Percentiles rank a stretch among this genome's conserved stretches.
phyloP scores from a whole-genome alignment of 2,797 vertebrate species.

The Siniperca undulata region DNA sequence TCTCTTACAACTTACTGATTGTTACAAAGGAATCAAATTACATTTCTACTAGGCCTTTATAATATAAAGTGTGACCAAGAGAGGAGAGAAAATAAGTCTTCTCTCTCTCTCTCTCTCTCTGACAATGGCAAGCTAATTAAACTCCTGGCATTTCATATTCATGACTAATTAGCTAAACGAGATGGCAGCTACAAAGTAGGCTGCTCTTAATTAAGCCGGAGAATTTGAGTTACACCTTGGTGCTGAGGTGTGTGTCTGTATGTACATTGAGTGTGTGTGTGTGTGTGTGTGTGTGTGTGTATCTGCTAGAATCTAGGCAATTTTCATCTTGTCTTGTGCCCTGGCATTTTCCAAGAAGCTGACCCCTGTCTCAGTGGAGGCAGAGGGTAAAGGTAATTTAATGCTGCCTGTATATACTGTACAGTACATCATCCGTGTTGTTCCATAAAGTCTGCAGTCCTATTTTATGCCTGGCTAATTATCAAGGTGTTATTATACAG shows the following conservation, averaged over 20 bases:
- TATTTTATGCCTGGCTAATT: conserved; percentile 26
- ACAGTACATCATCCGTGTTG: conserved; percentile 1
- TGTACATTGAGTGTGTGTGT: conserved; percentile 8
- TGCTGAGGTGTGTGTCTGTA: conserved; percentile 37
- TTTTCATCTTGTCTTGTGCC: conserved; percentile 27
- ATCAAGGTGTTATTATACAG: conserved; percentile 22
- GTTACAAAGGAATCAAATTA: conserved; percentile 49
- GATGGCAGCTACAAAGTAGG: conserved; percentile 75
- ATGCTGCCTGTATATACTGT: conserved; percentile 10
- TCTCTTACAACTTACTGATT: conserved; percentile 18
- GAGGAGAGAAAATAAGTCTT: conserved; percentile 50
- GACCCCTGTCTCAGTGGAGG: conserved; percentile 32
- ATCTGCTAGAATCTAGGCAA: conserved; percentile 3
- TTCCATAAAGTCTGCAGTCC: not conserved
- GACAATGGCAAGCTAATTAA: conserved; percentile 78
- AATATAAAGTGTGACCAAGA: conserved; percentile 49
- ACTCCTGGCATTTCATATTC: conserved; percentile 79
- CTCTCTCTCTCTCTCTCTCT: conserved; percentile 39
- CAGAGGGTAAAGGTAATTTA: conserved; percentile 41
- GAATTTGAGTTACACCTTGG: conserved; percentile 70
- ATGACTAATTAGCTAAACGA: conserved; percentile 79
- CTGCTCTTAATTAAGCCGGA: conserved; percentile 77
- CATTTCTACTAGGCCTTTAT: conserved; percentile 28
- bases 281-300: conserved; percentile 14
- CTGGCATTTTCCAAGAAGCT: conserved; percentile 54